Evolutionary conservation across 1,140 invertebrate genomes (phyloP), one percentile per base, ranked within the genome.

Genomic region (Eubasilissa regina): DNA sequence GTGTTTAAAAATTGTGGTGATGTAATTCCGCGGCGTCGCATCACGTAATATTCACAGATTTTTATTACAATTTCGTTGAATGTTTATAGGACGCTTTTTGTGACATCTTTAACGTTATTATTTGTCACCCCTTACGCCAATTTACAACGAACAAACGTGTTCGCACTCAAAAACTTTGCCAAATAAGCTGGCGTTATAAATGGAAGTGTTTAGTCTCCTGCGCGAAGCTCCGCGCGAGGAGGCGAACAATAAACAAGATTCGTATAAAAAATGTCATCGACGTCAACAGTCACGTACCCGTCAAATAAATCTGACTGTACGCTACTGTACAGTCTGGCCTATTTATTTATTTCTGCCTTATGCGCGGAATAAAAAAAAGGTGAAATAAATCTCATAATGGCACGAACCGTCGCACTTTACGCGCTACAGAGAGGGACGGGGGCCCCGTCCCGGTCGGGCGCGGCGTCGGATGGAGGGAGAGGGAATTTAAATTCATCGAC

Each of bases 291-390:
- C 60, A 64, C 60, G 60, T 64, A 43, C 60, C 10, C 21, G 13
- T 64, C 21, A 64, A 64, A 44, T 64, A 64, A 64, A 64, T 64
- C 60, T n/a, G 60, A 19, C 25, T 64, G 60, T 64, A 21, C 10
- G 25, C 60, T 64, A 35, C n/a, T n/a, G n/a, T n/a, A n/a, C 60
- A 21, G 60, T 64, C 60, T 64, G 60, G 35, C 60, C n/a, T 25
- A 25, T 64, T 44, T 64, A 64, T 64, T 64, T 64, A 64, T 64
- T 12, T n/a, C 35, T 13, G 9, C 6, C 60, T 64, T 35, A 12
- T n/a, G 60, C 35, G 35, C n/a, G 48, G 48, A 51, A 64, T 64
- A 64, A 13, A 51, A n/a, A 19, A 64, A 64, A 64, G 35, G 21
- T 25, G 21, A 64, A 64, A 64, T 64, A 64, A 64, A 64, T 64